phyloP scores from a whole-genome alignment of 2,113 vertebrate species.

The Forbesichthys agassizii region DNA sequence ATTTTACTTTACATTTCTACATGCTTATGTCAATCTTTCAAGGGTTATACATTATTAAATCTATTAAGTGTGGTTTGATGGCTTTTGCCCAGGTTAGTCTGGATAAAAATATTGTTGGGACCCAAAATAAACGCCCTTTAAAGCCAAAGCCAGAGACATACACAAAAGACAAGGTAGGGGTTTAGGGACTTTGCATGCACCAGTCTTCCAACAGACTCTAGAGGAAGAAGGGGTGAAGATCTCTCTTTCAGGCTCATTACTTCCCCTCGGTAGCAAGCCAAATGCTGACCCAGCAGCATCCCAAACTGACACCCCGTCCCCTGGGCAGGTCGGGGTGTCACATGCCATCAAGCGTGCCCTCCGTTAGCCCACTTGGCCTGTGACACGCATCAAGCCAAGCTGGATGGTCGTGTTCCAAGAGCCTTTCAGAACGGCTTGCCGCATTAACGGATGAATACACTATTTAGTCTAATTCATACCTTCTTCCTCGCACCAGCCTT shows the following conservation, averaged over 20 bases:
- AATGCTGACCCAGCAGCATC: slow-evolving; percentile 69
- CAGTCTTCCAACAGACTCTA: slow-evolving; percentile 43
- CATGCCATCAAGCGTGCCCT: slow-evolving; percentile 34
- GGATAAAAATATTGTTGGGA: too few relatives aligned
- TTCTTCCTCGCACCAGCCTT: slow-evolving; percentile 36
- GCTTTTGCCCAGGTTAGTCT: too few relatives aligned
- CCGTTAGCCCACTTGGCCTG: slow-evolving; percentile 46
- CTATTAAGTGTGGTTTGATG: neutral
- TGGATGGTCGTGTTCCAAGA: slow-evolving; percentile 31
- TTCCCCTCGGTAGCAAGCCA: slow-evolving; percentile 53
- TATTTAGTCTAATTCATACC: slow-evolving; percentile 59
- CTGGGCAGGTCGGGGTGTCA: slow-evolving; percentile 53
- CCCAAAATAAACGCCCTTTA: neutral
- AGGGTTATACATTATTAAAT: neutral
- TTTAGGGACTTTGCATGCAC: too few relatives aligned
- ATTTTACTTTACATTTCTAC: too few relatives aligned
- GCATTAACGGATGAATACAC: slow-evolving; percentile 57
- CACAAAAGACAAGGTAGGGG: too few relatives aligned
- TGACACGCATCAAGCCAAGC: slow-evolving; percentile 55
- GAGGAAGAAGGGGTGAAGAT: slow-evolving; percentile 32
- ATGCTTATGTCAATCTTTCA: neutral
- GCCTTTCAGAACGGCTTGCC: slow-evolving; percentile 49
- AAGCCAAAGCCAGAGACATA: neutral
- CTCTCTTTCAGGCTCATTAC: slow-evolving; percentile 65
- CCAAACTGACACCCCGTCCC: slow-evolving; percentile 43